phyloP scores from a whole-genome alignment of 2,113 vertebrate species.

The Triplophysa rosa region DNA sequence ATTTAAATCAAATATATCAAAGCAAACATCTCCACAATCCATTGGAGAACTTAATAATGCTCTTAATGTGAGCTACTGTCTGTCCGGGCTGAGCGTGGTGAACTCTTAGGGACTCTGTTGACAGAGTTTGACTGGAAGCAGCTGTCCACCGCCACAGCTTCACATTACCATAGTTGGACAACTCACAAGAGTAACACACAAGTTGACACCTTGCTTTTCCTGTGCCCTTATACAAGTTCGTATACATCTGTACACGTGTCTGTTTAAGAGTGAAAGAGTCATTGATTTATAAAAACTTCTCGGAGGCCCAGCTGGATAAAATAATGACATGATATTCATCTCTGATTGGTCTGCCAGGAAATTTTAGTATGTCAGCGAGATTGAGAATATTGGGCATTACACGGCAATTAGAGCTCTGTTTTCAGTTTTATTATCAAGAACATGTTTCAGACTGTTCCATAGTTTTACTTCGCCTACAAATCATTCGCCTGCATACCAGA shows the following conservation, averaged over 20 bases:
- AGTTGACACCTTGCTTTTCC: conserved; percentile 1
- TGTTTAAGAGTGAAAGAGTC: not conserved
- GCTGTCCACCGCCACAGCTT: conserved; percentile 60
- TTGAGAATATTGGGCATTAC: conserved; percentile 41
- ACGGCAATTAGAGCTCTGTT: conserved; percentile 29
- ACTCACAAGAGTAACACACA: conserved; percentile 56
- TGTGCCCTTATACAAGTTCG: not conserved
- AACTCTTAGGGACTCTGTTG: conserved; percentile 3
- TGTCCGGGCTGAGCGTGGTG: conserved; percentile 6
- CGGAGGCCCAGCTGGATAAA: conserved; percentile 53
- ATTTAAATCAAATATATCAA: not conserved
- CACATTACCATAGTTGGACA: conserved; percentile 67
- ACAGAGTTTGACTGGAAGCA: conserved; percentile 35
- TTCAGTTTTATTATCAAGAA: not conserved
- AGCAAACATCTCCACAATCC: not conserved
- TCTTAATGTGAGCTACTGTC: conserved; percentile 8
- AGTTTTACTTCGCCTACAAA: not conserved
- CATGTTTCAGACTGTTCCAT: not conserved
- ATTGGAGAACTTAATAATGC: not conserved
- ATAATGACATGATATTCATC: conserved; percentile 50
- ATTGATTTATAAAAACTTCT: conserved; percentile 15
- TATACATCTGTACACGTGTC: not conserved
- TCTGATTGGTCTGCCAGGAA: conserved; percentile 43
- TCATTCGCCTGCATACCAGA: not conserved
- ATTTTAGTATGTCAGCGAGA: conserved; percentile 34